Evolutionary conservation across 1,140 invertebrate species (phyloP).

Genomic region (Lepidotrigona ventralis): DNA sequence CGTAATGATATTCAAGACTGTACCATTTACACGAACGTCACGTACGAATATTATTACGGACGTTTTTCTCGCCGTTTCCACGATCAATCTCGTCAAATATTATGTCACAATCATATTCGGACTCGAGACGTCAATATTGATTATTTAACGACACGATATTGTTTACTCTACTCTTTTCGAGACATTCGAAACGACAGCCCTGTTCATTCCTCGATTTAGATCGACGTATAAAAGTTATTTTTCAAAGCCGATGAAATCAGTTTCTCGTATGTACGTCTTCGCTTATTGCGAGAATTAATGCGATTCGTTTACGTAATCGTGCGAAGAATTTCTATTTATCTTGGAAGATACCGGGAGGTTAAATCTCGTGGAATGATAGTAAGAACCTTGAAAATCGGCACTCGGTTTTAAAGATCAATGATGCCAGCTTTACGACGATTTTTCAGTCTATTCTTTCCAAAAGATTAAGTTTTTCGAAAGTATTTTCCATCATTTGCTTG

Average conservation of each 20-base stretch:
- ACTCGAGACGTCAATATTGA: background rate
- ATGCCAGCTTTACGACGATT: too few species aligned
- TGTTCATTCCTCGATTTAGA: background rate
- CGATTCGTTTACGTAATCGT: background rate
- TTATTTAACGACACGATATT: background rate
- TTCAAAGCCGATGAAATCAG: background rate
- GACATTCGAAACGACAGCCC: background rate
- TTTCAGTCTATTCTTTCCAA: background rate
- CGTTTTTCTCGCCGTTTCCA: background rate
- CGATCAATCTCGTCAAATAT: background rate
- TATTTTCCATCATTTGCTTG: conserved; percentile 4
- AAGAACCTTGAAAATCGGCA: background rate
- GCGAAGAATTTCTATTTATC: background rate
- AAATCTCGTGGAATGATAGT: background rate
- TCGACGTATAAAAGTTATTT: background rate
- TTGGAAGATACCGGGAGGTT: background rate
- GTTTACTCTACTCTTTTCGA: too few species aligned
- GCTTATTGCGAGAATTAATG: background rate
- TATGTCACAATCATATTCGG: conserved; percentile 4
- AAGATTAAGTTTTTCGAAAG: background rate
- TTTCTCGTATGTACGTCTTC: background rate
- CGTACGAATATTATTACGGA: background rate
- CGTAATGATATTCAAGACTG: conserved; percentile 22
- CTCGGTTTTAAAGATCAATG: conserved; percentile 2
- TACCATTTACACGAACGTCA: background rate